Evolutionary conservation across 2,888 invertebrate genomes (phyloP).

Genomic region (Capitulum mitella): DNA sequence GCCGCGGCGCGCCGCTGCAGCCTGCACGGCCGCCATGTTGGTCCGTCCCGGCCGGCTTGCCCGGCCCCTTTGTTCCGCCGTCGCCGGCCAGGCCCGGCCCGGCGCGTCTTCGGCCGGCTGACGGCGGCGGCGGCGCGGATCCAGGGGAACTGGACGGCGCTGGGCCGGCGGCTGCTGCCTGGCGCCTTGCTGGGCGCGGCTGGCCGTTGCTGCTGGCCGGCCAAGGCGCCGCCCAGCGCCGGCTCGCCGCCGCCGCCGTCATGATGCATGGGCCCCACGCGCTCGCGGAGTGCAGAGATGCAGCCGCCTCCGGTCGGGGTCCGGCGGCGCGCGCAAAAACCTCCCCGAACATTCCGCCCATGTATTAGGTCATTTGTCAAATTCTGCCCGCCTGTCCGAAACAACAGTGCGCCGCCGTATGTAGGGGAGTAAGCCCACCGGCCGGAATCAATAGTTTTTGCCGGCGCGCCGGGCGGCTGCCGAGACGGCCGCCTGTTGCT

Average conservation of each 20-base stretch:
- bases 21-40: not conserved
- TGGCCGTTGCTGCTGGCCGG: no score
- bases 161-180: no score
- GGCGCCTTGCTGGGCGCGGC: no score
- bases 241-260: not conserved
- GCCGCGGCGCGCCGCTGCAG: not conserved
- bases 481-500: not conserved
- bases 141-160: no score
- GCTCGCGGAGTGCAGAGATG: not conserved
- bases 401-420: not conserved
- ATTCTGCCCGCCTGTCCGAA: conserved; percentile 10
- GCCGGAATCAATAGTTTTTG: conserved; percentile 15
- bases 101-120: no score
- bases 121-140: no score
- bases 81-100: no score
- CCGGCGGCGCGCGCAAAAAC: not conserved
- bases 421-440: not conserved
- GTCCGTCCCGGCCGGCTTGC: no score
- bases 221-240: not conserved
- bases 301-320: not conserved
- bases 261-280: conserved; percentile 17
- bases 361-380: conserved; percentile 22
- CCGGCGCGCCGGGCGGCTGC: not conserved
- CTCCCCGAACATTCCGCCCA: not conserved
- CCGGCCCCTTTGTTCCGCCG: no score